These are phyloP conservation scores for Glossosoma conforme DNA, from an alignment of 1,140 invertebrate genomes.

Conservation along the genomic window DNA sequence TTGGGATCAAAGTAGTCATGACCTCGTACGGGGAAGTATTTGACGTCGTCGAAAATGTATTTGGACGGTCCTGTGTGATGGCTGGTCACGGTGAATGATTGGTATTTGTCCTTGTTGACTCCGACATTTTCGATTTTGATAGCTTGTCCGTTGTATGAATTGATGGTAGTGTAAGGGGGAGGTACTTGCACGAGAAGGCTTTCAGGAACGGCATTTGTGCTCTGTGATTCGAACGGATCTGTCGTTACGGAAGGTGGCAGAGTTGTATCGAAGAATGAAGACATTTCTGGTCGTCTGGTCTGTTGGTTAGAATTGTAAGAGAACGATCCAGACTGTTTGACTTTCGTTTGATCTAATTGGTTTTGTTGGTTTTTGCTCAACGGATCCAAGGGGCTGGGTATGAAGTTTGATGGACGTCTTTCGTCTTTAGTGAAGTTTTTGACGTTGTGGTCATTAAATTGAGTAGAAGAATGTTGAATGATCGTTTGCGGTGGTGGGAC, in stretches of 20 bases:
- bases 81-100: conserved; percentile 11
- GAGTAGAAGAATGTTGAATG: conserved; percentile 32
- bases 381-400: conserved; percentile 46
- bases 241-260: conserved; percentile 13
- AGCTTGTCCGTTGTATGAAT: conserved; percentile 8
- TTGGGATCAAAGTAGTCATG: conserved; percentile 26
- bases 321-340: conserved; percentile 33
- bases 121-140: conserved; percentile 6
- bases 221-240: conserved; percentile 26
- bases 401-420: conserved; percentile 34
- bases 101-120: conserved; percentile 14
- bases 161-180: conserved; percentile 21
- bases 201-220: conserved; percentile 26
- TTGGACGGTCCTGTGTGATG: conserved; percentile 10
- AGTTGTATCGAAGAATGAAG: conserved; percentile 28
- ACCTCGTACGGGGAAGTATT: conserved; percentile 24
- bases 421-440: conserved; percentile 23
- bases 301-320: conserved; percentile 41
- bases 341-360: conserved; percentile 11
- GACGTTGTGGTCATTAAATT: conserved; percentile 35
- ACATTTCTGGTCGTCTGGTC: conserved; percentile 26
- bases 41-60: conserved; percentile 17
- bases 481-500: conserved; percentile 26
- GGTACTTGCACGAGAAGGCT: conserved; percentile 28
- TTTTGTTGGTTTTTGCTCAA: conserved; percentile 35